Evolutionary conservation across 2,113 vertebrate genomes (phyloP).

Genomic region (Tyto alba): DNA sequence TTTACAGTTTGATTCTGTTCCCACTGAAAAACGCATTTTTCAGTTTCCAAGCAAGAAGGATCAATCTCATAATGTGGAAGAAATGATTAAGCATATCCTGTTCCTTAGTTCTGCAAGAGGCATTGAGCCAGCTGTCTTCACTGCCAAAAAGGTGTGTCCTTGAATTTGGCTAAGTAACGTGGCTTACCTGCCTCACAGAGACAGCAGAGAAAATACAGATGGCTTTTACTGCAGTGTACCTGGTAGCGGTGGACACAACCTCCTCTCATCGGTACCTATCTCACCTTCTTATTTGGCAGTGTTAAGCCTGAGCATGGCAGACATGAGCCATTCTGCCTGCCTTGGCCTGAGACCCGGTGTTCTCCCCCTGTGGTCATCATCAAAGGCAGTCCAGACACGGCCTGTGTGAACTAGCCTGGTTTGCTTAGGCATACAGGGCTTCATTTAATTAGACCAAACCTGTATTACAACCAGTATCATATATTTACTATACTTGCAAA

Average conservation of each 20-base stretch:
- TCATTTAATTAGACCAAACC: not conserved
- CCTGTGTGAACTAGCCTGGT: not conserved
- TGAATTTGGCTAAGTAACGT: not conserved
- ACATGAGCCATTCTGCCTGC: not conserved
- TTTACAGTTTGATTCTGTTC: not conserved
- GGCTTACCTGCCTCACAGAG: not conserved
- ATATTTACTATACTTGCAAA: not conserved
- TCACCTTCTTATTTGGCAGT: not conserved
- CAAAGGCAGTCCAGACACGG: not conserved
- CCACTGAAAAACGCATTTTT: not conserved
- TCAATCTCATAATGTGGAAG: not conserved
- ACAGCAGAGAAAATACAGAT: not conserved
- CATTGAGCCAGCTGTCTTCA: not conserved
- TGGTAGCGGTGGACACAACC: not conserved
- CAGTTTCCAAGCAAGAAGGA: not conserved
- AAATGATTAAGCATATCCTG: constrained; percentile 15
- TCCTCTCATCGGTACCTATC: rapidly evolving
- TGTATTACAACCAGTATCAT: not conserved
- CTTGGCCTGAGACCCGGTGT: not conserved
- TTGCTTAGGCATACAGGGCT: not conserved
- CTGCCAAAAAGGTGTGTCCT: not conserved
- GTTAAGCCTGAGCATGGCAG: not conserved
- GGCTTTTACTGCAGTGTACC: not conserved
- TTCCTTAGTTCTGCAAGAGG: not conserved
- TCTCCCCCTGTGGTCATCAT: not conserved